Evolutionary conservation across 1,140 invertebrate genomes (phyloP).

Genomic region (Thaumetopoea pityocampa): DNA sequence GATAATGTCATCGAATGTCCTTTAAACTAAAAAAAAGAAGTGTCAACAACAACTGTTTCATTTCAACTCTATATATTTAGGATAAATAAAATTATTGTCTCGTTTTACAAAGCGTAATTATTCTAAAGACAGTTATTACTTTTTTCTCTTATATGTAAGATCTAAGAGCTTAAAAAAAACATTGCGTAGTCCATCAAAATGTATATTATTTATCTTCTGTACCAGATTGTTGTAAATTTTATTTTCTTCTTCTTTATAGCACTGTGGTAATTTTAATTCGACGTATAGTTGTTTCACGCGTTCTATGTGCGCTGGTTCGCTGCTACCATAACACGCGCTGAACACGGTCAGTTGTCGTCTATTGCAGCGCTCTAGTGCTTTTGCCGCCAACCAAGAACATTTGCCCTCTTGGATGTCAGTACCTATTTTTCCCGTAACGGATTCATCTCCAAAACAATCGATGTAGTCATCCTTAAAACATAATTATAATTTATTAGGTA

Average conservation of each 20-base stretch:
- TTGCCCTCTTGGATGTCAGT: slow-evolving; percentile 92
- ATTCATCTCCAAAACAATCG: slow-evolving; percentile 87
- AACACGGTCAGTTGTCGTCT: slow-evolving; percentile 80
- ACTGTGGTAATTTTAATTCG: slow-evolving; percentile 81
- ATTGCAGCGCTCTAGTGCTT: slow-evolving; percentile 83
- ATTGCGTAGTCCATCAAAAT: neutral
- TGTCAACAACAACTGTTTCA: too few relatives aligned
- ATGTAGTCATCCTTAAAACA: slow-evolving; percentile 84
- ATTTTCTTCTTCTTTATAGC: slow-evolving; percentile 72
- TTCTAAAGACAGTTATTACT: too few relatives aligned
- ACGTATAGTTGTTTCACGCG: slow-evolving; percentile 85
- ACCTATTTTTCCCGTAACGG: slow-evolving; percentile 85
- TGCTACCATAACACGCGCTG: slow-evolving; percentile 82
- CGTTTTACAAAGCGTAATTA: too few relatives aligned
- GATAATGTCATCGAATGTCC: too few relatives aligned
- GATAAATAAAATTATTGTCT: too few relatives aligned
- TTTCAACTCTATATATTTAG: too few relatives aligned
- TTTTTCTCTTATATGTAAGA: slow-evolving; percentile 8
- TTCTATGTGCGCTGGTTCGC: slow-evolving; percentile 79
- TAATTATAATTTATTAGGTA: slow-evolving; percentile 1
- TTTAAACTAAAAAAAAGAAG: too few relatives aligned
- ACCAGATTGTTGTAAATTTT: slow-evolving; percentile 12
- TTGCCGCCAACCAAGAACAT: slow-evolving; percentile 91
- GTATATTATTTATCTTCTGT: slow-evolving; percentile 12
- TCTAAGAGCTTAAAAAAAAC: slow-evolving; percentile 10